Evolutionary conservation across 2,113 vertebrate genomes (phyloP), one percentile per base, ranked within the genome.

Genomic region (Gila orcuttii): DNA sequence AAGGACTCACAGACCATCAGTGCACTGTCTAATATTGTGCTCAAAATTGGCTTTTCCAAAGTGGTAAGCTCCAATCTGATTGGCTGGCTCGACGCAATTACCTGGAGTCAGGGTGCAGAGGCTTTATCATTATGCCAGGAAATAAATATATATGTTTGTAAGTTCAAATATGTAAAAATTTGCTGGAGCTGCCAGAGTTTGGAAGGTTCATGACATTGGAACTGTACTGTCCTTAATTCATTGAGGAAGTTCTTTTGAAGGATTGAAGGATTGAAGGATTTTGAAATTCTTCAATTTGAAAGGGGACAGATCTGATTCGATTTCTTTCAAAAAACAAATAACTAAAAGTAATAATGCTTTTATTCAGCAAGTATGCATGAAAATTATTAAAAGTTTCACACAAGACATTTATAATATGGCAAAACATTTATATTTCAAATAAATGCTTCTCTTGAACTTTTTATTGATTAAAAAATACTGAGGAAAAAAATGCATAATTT

Each of bases 1-100:
- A 82, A 71, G 50, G 45, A 69, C 47, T 79, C 2, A 79, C 31
- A 79, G 57, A 42, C 57, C 77, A 77, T 77, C 75, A 77, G 75
- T 12, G 15, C n/a, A 31, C 7, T 77, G 28, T 77, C 15, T 77
- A 55, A 77, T 77, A 33, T 55, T 77, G 68, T 6, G 36, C 36
- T 42, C 68, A n/a, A 71, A 71, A 71, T 71, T 21, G 71, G 13
- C 75, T 77, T 55, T 52, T 28, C 50, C 25, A 77, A 52, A 52
- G 33, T 33, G 28, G 47, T 31, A 77, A 52, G 25, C 25, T 55
- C 13, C 75, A 55, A 55, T 77, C 71, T 75, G 71, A 75, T 75
- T 75, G 71, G 71, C 42, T 50, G 71, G 42, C 42, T 50, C 12
- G 5, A 1, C 13, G 6, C 71, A 75, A 75, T 75, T 75, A 28